Evolutionary conservation across 2,113 vertebrate genomes (phyloP), one percentile per base, ranked within the genome.

Genomic region (Muscicapa adusta): DNA sequence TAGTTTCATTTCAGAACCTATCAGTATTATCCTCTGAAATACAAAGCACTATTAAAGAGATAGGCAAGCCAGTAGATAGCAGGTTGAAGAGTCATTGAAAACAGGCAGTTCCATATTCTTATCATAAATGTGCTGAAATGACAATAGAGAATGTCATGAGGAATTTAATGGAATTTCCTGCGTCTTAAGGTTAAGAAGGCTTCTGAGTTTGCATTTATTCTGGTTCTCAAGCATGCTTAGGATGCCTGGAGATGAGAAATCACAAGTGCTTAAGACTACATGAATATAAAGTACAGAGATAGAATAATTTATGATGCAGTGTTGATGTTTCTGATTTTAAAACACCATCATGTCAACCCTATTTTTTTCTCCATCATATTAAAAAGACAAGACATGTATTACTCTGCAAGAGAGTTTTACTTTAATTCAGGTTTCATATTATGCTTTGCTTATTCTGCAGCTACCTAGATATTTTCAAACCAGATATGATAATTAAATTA

Each of bases 151-250:
- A 77, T 66, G 70, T 70, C 71, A 63, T 77, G 77, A 84, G 62
- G 57, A 96, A 88, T 96, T 94, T 91, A 96, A 97, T 94, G 79
- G 71, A 57, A 80, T 92, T 88, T 96, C 48, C 94, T 96, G 97
- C 72, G 10, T 95, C 86, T 86, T 96, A 88, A 85, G 62, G 92
- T 95, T 94, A 89, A 58, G 60, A 66, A 54, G 20, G 4, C 16
- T 71, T 91, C 78, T 77, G 60, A 91, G 65, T 92, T 77, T 75
- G 75, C 92, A 79, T 94, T 96, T 93, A 66, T 85, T 95, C 50
- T 87, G 33, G 29, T 91, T 95, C 80, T 91, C 66, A 94, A 89
- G 72, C n/a, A 29, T 79, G 73, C 83, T 91, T 91, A 91, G 66
- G 80, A 86, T 91, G 47, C 66, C 60, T 91, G 38, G 60, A 95